Percentiles rank a stretch among this genome's conserved stretches.
These are phyloP conservation scores for Dasyprocta punctata DNA, from an alignment of 2,113 vertebrate species.

Conservation along the genomic window DNA sequence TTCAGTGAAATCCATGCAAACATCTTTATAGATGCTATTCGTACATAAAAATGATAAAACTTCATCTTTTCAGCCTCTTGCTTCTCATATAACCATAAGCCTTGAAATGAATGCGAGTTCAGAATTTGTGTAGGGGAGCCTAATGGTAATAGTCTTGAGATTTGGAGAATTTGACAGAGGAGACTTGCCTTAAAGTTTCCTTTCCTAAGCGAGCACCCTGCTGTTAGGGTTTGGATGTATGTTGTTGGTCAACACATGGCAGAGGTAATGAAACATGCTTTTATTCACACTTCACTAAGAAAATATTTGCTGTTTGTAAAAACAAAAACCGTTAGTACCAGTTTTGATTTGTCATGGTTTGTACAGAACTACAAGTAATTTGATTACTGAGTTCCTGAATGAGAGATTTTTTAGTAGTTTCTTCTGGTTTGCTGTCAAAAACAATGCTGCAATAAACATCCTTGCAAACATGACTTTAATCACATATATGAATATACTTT, in stretches of 20 bases:
- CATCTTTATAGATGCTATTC: neutral
- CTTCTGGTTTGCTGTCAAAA: conserved; percentile 32
- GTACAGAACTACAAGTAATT: neutral
- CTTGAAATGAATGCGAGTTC: neutral
- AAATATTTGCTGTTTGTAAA: neutral
- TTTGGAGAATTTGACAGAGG: neutral
- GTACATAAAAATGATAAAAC: neutral
- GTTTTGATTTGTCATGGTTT: conserved; percentile 16
- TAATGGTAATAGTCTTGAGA: neutral
- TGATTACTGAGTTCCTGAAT: neutral
- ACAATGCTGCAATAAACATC: neutral
- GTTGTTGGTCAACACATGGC: neutral
- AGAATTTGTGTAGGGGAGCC: neutral
- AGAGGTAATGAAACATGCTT: neutral
- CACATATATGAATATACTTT: neutral
- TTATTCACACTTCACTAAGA: neutral
- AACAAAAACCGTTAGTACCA: neutral
- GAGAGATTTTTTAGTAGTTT: neutral
- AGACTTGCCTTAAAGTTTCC: neutral
- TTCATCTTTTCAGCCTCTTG: neutral
- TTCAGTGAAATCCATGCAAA: neutral
- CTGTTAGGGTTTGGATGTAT: neutral
- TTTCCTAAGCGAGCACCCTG: neutral
- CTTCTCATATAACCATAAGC: neutral
- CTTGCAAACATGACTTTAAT: neutral